Percentiles rank a stretch among this genome's conserved stretches.
phyloP scores from a whole-genome alignment of 2,888 invertebrate species.

The Drosophila koepferae region DNA sequence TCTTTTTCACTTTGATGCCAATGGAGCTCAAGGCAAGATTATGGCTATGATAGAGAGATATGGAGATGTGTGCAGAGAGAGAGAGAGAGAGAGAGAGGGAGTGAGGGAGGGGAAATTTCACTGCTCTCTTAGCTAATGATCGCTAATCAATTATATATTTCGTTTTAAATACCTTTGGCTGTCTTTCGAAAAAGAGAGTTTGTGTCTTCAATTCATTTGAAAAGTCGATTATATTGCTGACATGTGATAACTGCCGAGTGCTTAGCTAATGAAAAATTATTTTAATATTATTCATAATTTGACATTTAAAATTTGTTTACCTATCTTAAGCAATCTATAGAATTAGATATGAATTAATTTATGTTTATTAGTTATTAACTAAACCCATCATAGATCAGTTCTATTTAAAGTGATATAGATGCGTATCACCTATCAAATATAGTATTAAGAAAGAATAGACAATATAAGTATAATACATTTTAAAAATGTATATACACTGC shows the following conservation, averaged over 20 bases:
- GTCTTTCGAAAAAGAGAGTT: neutral
- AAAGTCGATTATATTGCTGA: neutral
- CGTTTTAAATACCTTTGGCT: neutral
- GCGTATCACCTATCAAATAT: too few species aligned
- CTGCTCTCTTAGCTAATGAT: slow-evolving; percentile 1
- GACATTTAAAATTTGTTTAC: neutral
- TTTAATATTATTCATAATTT: neutral
- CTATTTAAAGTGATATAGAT: too few species aligned
- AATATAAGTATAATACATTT: too few species aligned
- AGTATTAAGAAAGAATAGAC: too few species aligned
- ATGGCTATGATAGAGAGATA: neutral
- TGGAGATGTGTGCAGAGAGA: neutral
- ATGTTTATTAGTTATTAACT: too few species aligned
- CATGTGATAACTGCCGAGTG: neutral
- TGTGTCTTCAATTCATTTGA: neutral
- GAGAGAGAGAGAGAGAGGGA: neutral
- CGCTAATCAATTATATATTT: neutral
- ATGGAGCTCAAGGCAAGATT: neutral
- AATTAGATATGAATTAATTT: neutral
- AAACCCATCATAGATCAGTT: too few species aligned
- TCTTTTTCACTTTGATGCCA: neutral
- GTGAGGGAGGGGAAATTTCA: neutral
- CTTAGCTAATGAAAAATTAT: neutral
- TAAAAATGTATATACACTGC: too few species aligned
- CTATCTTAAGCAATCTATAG: neutral